These are phyloP conservation scores for Neocloeon triangulifer DNA, from an alignment of 1,140 invertebrate genomes.

Conservation along the genomic window DNA sequence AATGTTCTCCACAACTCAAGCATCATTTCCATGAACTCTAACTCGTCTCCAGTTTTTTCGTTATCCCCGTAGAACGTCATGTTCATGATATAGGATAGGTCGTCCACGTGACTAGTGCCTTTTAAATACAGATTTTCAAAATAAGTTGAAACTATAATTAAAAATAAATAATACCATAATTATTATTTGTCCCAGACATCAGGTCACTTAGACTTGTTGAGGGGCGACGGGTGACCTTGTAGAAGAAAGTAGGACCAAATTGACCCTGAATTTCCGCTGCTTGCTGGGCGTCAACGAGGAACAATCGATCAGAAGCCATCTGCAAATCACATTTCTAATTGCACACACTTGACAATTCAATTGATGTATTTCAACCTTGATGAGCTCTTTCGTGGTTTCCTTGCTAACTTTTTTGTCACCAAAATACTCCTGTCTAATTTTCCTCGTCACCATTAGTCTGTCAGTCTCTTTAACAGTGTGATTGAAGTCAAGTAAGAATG, in stretches of 20 bases:
- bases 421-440: slow-evolving; percentile 31
- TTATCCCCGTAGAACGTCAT: neutral
- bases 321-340: too few relatives aligned
- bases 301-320: slow-evolving; percentile 32
- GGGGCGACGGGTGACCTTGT: slow-evolving; percentile 27
- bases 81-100: neutral
- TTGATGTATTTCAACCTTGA: too few relatives aligned
- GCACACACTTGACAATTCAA: too few relatives aligned
- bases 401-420: slow-evolving; percentile 20
- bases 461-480: slow-evolving; percentile 19
- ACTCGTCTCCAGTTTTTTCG: neutral
- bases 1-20: too few relatives aligned
- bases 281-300: slow-evolving; percentile 26
- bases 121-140: too few relatives aligned
- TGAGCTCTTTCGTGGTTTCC: slow-evolving; percentile 16
- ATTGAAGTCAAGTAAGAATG: neutral
- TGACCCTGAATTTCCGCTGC: slow-evolving; percentile 26
- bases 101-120: slow-evolving; percentile 2
- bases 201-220: slow-evolving; percentile 23
- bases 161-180: slow-evolving; percentile 25
- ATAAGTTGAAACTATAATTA: too few relatives aligned
- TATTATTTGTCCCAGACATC: slow-evolving; percentile 18
- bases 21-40: too few relatives aligned
- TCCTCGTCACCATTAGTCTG: slow-evolving; percentile 17
- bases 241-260: slow-evolving; percentile 29